These are phyloP conservation scores for Lordiphosa clarofinis DNA, from an alignment of 1,140 invertebrate species.

Conservation along the genomic window DNA sequence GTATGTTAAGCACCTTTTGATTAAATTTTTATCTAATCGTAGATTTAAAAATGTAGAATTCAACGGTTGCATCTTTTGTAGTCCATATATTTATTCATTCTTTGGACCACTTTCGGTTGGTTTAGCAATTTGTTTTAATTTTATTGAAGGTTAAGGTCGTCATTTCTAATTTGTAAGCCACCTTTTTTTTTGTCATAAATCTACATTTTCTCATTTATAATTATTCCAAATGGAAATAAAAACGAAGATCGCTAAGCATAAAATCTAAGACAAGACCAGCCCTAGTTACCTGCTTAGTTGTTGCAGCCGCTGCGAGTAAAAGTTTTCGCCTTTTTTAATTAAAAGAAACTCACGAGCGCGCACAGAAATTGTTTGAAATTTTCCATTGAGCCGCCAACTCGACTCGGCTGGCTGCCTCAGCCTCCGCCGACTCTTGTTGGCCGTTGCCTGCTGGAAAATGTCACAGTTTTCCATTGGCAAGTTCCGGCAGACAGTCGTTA, in stretches of 20 bases:
- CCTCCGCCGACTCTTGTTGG: conserved; percentile 11
- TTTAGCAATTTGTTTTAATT: no score
- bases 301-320: conserved; percentile 59
- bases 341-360: conserved; percentile 69
- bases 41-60: no score
- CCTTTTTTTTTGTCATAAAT: conserved; percentile 3
- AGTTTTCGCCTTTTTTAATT: conserved; percentile 76
- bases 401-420: conserved; percentile 13
- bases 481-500: conserved; percentile 61
- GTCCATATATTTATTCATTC: no score
- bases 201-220: conserved; percentile 2
- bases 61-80: no score
- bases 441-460: conserved; percentile 48
- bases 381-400: conserved; percentile 32
- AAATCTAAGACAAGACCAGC: conserved; percentile 71
- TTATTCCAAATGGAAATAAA: conserved; percentile 5
- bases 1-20: no score
- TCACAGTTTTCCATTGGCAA: conserved; percentile 69
- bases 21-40: no score
- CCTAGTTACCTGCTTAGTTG: conserved; percentile 73
- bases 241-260: conserved; percentile 67
- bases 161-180: conserved; percentile 35
- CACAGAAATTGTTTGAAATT: conserved; percentile 50
- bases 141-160: no score
- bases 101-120: no score